phyloP scores from a whole-genome alignment of 2,888 invertebrate species.

The Bombylius major region DNA sequence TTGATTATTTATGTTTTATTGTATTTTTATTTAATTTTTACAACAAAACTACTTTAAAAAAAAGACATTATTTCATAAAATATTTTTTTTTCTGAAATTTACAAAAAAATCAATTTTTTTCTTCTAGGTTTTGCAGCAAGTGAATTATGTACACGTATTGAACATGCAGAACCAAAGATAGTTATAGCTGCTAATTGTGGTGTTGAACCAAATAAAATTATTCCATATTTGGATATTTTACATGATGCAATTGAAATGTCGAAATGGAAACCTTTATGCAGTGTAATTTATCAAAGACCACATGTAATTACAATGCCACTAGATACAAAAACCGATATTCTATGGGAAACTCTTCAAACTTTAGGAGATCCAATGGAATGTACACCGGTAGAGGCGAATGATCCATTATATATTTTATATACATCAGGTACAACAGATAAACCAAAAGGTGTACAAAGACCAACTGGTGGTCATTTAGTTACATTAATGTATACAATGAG shows the following conservation, averaged over 20 bases:
- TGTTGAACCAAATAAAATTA: conserved; percentile 72
- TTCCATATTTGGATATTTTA: conserved; percentile 39
- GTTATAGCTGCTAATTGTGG: conserved; percentile 86
- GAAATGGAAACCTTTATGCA: conserved; percentile 58
- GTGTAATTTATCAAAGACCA: conserved; percentile 71
- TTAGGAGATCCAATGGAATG: conserved; percentile 59
- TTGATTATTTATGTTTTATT: too few relatives aligned
- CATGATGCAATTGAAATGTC: conserved; percentile 56
- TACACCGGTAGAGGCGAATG: conserved; percentile 75
- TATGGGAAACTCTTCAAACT: conserved; percentile 61
- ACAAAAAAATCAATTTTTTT: too few relatives aligned
- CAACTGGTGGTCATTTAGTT: conserved; percentile 80
- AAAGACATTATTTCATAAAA: too few relatives aligned
- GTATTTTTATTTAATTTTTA: too few relatives aligned
- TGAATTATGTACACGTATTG: conserved; percentile 73
- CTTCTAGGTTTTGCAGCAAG: conserved; percentile 70
- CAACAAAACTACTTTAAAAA: too few relatives aligned
- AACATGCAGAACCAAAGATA: conserved; percentile 78
- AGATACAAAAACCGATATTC: conserved; percentile 52
- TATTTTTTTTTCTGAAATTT: too few relatives aligned
- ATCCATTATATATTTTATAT: conserved; percentile 83
- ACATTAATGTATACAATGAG: conserved; percentile 75
- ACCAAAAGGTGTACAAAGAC: conserved; percentile 69
- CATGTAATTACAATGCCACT: conserved; percentile 51
- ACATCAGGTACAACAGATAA: conserved; percentile 78